Percentiles rank a stretch among this genome's conserved stretches.
phyloP scores from a whole-genome alignment of 92 coral and sea anemone genomes.

The Virgularia gustaviana region DNA sequence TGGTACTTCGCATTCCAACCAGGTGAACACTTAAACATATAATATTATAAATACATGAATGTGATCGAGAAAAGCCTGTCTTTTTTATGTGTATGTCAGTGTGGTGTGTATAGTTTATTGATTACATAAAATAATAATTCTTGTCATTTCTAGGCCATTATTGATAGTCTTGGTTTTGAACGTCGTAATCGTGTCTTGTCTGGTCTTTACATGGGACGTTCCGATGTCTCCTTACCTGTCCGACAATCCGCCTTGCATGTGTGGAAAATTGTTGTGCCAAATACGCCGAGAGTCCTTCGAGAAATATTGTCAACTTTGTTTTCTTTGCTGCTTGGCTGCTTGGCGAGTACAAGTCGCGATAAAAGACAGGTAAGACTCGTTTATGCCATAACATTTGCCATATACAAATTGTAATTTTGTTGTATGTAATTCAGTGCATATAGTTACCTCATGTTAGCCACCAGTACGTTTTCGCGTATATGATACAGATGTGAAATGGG shows the following conservation, averaged over 20 bases:
- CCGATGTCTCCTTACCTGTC: slow-evolving; percentile 95
- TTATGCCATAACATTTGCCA: too few relatives aligned
- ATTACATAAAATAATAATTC: neutral
- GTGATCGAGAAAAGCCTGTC: neutral
- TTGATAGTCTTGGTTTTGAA: slow-evolving; percentile 72
- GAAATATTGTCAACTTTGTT: slow-evolving; percentile 93
- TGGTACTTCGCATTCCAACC: slow-evolving; percentile 86
- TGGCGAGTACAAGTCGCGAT: slow-evolving; percentile 94
- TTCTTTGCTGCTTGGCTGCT: slow-evolving; percentile 86
- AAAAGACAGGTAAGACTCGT: slow-evolving; percentile 92
- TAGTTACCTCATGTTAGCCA: too few relatives aligned
- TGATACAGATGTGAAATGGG: too few relatives aligned
- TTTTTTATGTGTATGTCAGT: neutral
- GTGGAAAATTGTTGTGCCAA: slow-evolving; percentile 98
- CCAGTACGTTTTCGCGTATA: too few relatives aligned
- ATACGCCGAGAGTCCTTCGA: slow-evolving; percentile 90
- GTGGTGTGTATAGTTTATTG: neutral
- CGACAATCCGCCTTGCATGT: slow-evolving; percentile 97
- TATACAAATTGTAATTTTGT: too few relatives aligned
- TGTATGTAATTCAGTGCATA: too few relatives aligned
- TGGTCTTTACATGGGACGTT: slow-evolving; percentile 98
- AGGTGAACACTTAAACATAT: too few relatives aligned
- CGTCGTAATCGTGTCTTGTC: slow-evolving; percentile 97
- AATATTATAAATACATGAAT: too few relatives aligned
- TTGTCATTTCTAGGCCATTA: slow-evolving; percentile 66